Evolutionary conservation across 2,888 invertebrate species (phyloP).

Genomic region (Cheilosia vernalis): DNA sequence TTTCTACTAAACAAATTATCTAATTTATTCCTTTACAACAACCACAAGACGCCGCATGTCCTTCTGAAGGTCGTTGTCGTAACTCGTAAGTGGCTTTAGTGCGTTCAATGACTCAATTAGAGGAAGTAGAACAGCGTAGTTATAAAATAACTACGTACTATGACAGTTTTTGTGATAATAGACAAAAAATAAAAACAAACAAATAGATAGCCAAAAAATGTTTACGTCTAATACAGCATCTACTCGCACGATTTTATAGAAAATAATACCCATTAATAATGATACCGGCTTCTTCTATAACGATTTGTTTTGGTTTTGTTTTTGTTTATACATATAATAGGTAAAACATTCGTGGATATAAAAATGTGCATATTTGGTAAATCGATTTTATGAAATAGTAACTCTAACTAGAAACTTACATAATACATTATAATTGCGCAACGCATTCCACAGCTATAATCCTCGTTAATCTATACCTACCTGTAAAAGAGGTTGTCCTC

Average conservation of each 20-base stretch:
- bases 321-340: neutral
- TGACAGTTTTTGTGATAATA: neutral
- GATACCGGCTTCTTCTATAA: neutral
- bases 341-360: neutral
- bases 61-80: conserved; percentile 54
- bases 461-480: no score
- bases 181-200: neutral
- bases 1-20: conserved; percentile 25
- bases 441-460: no score
- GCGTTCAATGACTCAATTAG: conserved; percentile 23
- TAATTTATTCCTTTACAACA: conserved; percentile 2
- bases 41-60: conserved; percentile 24
- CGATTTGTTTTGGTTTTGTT: neutral
- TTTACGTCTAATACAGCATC: neutral
- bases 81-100: conserved; percentile 4
- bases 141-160: neutral
- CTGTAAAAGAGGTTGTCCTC: no score
- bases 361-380: no score
- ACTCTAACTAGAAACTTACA: no score
- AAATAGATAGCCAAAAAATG: neutral
- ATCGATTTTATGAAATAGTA: no score
- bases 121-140: conserved; percentile 17
- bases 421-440: no score
- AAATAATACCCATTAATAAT: neutral
- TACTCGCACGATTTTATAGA: neutral